Evolutionary conservation across 2,113 vertebrate genomes (phyloP).

Genomic region (Vimba vimba): DNA sequence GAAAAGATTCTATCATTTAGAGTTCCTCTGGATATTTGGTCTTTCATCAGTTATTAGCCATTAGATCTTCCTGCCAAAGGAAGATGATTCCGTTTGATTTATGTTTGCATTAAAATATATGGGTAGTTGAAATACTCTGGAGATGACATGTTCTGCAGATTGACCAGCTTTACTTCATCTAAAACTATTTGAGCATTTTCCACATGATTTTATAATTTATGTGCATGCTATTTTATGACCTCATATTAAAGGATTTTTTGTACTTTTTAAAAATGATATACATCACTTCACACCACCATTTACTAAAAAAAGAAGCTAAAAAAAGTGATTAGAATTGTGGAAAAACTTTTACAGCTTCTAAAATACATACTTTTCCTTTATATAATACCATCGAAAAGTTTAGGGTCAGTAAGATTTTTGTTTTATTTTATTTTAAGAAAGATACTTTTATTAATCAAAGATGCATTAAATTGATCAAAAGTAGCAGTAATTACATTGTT

Average conservation of each 20-base stretch:
- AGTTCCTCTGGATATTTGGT: not conserved
- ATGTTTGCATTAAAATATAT: not conserved
- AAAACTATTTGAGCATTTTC: not conserved
- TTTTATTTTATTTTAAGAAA: not conserved
- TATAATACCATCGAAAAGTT: not conserved
- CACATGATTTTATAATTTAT: not conserved
- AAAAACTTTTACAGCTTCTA: too few species aligned
- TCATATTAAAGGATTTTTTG: not conserved
- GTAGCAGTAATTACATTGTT: not conserved
- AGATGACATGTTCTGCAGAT: not conserved
- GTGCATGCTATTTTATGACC: not conserved
- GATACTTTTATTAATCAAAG: not conserved
- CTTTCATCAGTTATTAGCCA: not conserved
- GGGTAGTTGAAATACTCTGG: not conserved
- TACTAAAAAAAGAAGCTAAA: not conserved
- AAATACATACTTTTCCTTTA: not conserved
- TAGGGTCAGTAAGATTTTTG: not conserved
- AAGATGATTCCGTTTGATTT: not conserved
- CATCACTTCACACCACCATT: not conserved
- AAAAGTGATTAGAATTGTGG: not conserved
- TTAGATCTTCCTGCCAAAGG: not conserved
- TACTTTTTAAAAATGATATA: not conserved
- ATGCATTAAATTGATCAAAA: not conserved
- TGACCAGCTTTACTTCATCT: not conserved
- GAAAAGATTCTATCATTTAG: not conserved